A percentile compares a stretch with the other conserved stretches of the same genome.
These are phyloP conservation scores for Enoplosus armatus DNA, from an alignment of 2,797 vertebrate species.

Conservation along the genomic window DNA sequence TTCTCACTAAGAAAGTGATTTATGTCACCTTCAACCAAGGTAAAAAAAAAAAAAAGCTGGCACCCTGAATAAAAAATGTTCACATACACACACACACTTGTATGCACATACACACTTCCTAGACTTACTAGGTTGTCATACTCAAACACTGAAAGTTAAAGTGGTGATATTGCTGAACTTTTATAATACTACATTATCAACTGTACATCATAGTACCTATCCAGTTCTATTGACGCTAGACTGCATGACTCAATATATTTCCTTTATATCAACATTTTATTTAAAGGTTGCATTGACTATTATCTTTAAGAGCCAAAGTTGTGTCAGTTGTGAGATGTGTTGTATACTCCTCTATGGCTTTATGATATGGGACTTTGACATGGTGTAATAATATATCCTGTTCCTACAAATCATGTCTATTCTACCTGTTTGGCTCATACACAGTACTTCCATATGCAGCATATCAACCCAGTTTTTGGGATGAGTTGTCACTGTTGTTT, in stretches of 20 bases:
- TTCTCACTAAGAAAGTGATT: slow-evolving; percentile 86
- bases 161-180: slow-evolving; percentile 13
- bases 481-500: slow-evolving; percentile 16
- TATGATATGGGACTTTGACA: slow-evolving; percentile 1
- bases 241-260: neutral
- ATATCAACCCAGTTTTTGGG: neutral
- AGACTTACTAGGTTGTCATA: slow-evolving; percentile 22
- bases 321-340: neutral
- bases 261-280: neutral
- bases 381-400: neutral
- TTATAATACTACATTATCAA: neutral
- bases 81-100: slow-evolving; percentile 12
- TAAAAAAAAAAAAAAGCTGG: slow-evolving; percentile 64
- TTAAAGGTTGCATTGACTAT: neutral
- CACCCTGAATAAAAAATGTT: slow-evolving; percentile 59
- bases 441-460: neutral
- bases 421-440: slow-evolving; percentile 7
- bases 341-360: neutral
- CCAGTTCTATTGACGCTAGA: neutral
- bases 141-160: slow-evolving; percentile 13
- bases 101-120: slow-evolving; percentile 9
- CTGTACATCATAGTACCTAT: neutral
- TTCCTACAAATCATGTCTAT: slow-evolving; percentile 5
- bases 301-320: neutral
- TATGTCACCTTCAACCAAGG: slow-evolving; percentile 86